Evolutionary conservation across 2,797 vertebrate species (phyloP).

Genomic region (Coregonus ussuriensis): DNA sequence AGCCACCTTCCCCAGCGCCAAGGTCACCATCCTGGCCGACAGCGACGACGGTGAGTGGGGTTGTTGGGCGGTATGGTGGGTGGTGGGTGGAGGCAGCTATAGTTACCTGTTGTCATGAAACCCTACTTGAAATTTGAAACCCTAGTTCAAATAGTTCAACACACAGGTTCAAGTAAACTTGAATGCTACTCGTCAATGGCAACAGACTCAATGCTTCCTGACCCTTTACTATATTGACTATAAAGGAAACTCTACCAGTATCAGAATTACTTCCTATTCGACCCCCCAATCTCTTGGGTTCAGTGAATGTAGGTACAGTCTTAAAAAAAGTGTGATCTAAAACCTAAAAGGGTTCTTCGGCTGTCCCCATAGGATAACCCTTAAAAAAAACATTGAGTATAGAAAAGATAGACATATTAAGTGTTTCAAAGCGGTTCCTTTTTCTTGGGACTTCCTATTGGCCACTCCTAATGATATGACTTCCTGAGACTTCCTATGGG

Average conservation of each 20-base stretch:
- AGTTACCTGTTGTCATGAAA: neutral
- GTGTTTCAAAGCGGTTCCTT: neutral
- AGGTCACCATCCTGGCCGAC: constrained; percentile 81
- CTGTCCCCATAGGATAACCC: too few relatives aligned
- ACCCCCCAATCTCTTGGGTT: neutral
- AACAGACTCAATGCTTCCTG: neutral
- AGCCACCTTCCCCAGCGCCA: constrained; percentile 75
- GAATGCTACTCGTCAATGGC: neutral
- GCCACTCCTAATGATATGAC: neutral
- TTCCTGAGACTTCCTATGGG: too few relatives aligned
- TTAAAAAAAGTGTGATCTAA: too few relatives aligned
- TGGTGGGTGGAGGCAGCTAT: neutral
- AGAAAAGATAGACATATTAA: constrained; percentile 1
- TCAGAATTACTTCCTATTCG: neutral
- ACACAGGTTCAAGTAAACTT: neutral
- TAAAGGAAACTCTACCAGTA: neutral
- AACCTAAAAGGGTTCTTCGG: too few relatives aligned
- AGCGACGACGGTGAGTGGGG: constrained; percentile 81
- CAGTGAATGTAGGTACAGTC: neutral
- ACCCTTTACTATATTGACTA: neutral
- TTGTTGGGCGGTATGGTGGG: neutral
- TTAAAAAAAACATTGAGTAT: too few relatives aligned
- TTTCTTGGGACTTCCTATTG: neutral
- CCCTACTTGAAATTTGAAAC: neutral
- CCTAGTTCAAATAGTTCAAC: neutral